Conservation (phyloP, 2,113 vertebrate genomes). For the Mola mola region DNA sequence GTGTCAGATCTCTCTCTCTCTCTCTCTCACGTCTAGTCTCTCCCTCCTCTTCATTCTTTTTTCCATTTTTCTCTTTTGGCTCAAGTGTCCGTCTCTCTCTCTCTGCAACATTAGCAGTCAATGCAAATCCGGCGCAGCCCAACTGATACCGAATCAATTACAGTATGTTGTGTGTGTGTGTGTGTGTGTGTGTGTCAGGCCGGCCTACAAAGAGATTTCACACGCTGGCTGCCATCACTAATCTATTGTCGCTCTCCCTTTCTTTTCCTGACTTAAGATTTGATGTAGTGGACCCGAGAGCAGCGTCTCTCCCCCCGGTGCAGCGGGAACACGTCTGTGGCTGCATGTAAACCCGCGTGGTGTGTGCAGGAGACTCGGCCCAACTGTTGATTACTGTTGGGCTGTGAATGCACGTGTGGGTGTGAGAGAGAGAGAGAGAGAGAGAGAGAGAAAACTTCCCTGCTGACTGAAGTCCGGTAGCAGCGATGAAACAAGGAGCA, state of each 20-base stretch:
- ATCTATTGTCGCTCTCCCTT: conserved; percentile 57
- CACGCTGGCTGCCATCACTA: conserved; percentile 67
- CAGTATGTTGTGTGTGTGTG: conserved; percentile 50
- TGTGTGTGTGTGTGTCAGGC: conserved; percentile 27
- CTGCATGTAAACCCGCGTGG: no score
- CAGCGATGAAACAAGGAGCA: conserved; percentile 14
- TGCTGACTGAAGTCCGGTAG: conserved; percentile 25
- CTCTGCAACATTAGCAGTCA: conserved; percentile 65
- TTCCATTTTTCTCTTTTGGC: conserved; percentile 29
- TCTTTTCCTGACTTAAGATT: conserved; percentile 43
- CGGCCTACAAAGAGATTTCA: conserved; percentile 69
- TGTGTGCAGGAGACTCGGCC: no score
- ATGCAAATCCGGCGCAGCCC: conserved; percentile 75
- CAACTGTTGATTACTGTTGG: conserved; percentile 21
- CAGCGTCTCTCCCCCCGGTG: conserved; percentile 5
- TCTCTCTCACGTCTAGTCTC: conserved; percentile 3
- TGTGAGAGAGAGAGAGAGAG: conserved; percentile 3
- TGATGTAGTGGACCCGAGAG: conserved; percentile 54
- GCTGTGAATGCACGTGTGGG: conserved; percentile 22
- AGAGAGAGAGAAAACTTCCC: conserved; percentile 15
- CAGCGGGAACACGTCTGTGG: conserved; percentile 12
- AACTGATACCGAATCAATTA: conserved; percentile 78
- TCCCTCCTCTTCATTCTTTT: conserved; percentile 1
- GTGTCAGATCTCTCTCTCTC: conserved; percentile 51
- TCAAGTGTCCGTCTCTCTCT: conserved; percentile 38